Conservation (phyloP, 2,888 invertebrate species). For the Cheilosia grossa region DNA sequence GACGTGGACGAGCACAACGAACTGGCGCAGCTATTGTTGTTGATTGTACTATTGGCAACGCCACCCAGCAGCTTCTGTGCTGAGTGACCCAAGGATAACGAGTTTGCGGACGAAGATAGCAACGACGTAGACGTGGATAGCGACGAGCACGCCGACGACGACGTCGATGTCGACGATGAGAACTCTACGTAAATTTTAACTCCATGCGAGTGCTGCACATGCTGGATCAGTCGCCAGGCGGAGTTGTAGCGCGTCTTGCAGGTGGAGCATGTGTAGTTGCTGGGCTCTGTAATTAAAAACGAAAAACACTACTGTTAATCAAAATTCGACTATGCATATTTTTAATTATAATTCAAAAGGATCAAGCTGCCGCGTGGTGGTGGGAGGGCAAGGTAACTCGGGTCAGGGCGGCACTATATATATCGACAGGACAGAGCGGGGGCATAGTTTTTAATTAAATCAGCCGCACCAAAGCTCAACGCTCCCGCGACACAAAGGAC, state of each 20-base stretch:
- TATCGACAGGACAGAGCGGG: no score
- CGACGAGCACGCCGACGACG: slow-evolving; percentile 67
- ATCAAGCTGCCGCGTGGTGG: slow-evolving; percentile 19
- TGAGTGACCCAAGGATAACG: slow-evolving; percentile 75
- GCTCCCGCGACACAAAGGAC: slow-evolving; percentile 52
- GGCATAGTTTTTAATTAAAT: slow-evolving; percentile 69
- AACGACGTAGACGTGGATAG: slow-evolving; percentile 72
- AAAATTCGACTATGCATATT: slow-evolving; percentile 36
- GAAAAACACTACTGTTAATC: slow-evolving; percentile 37
- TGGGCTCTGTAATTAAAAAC: slow-evolving; percentile 89
- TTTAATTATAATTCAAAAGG: slow-evolving; percentile 50
- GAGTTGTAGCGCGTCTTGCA: slow-evolving; percentile 96
- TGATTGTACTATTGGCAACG: slow-evolving; percentile 68
- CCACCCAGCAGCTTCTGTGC: slow-evolving; percentile 77
- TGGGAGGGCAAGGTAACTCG: background rate
- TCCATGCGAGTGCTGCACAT: slow-evolving; percentile 96
- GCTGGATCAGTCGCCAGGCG: slow-evolving; percentile 98
- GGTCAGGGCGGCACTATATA: no score
- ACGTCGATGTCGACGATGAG: slow-evolving; percentile 78
- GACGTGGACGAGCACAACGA: slow-evolving; percentile 75
- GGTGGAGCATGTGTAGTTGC: slow-evolving; percentile 96
- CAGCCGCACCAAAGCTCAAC: slow-evolving; percentile 22
- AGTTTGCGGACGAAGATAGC: slow-evolving; percentile 61
- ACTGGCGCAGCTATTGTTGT: slow-evolving; percentile 74
- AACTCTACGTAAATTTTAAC: slow-evolving; percentile 95